Percentiles rank a stretch among this genome's conserved stretches.
Evolutionary conservation across 2,113 vertebrate species (phyloP).

Genomic region (Pseudorectes ferrugineus): DNA sequence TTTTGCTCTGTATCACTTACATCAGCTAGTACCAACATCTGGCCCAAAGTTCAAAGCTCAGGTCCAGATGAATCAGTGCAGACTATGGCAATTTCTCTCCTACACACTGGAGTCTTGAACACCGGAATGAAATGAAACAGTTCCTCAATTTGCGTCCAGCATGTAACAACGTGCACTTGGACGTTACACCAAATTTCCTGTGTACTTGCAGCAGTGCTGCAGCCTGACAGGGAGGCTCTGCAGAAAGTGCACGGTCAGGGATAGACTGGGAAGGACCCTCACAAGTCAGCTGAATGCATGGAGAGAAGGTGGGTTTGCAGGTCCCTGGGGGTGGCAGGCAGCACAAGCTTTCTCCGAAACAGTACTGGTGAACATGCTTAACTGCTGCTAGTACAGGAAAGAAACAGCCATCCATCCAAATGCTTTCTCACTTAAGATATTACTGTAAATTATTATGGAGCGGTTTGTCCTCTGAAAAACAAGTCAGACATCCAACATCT

Average conservation of each 20-base stretch:
- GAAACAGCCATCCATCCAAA: not conserved
- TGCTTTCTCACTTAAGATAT: not conserved
- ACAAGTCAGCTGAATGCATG: not conserved
- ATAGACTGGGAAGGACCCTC: not conserved
- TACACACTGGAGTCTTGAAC: not conserved
- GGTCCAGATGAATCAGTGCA: conserved; percentile 5
- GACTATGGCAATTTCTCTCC: not conserved
- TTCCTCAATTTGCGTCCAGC: not conserved
- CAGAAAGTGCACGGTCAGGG: accelerated
- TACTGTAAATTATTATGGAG: not conserved
- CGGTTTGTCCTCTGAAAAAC: not conserved
- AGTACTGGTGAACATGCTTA: not conserved
- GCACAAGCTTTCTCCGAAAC: not conserved
- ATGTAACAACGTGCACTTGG: not conserved
- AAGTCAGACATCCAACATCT: not conserved
- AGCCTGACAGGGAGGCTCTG: not conserved
- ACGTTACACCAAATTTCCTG: accelerated
- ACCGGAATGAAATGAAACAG: not conserved
- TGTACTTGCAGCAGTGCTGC: not conserved
- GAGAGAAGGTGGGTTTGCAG: not conserved
- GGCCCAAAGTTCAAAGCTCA: not conserved
- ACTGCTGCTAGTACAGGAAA: not conserved
- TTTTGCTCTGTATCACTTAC: not conserved
- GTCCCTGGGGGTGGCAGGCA: not conserved
- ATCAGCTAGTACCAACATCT: conserved; percentile 47